phyloP scores from a whole-genome alignment of 2,888 invertebrate genomes.

The Lypha dubia region DNA sequence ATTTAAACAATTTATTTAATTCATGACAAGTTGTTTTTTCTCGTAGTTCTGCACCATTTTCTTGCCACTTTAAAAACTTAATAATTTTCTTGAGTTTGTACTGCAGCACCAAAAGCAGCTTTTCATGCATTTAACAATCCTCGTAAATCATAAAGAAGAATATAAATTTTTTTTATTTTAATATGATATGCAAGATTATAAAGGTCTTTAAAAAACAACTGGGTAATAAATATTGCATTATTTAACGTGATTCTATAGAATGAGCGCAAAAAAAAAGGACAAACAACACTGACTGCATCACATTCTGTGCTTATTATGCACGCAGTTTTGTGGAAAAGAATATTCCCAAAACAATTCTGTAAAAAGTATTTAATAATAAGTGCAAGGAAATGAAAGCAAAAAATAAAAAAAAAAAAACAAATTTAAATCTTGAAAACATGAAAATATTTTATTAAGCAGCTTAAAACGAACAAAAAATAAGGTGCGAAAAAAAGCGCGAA shows the following conservation, averaged over 20 bases:
- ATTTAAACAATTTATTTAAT: slow-evolving; percentile 12
- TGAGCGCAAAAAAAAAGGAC: background rate
- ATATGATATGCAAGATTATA: slow-evolving; percentile 22
- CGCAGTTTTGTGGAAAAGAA: background rate
- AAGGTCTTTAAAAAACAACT: slow-evolving; percentile 31
- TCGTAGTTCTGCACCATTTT: background rate
- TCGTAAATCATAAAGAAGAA: slow-evolving; percentile 58
- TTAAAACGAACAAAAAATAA: background rate
- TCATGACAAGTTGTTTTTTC: slow-evolving; percentile 19
- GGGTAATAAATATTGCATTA: slow-evolving; percentile 39
- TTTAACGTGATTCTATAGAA: slow-evolving; percentile 3
- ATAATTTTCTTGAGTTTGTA: background rate
- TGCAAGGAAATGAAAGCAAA: background rate
- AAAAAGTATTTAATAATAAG: background rate
- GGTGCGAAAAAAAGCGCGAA: too few species aligned
- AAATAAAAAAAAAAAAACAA: background rate
- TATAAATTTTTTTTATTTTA: slow-evolving; percentile 39
- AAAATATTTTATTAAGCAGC: background rate
- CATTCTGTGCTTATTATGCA: background rate
- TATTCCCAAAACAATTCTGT: slow-evolving; percentile 32
- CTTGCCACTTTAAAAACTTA: slow-evolving; percentile 5
- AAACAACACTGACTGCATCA: background rate
- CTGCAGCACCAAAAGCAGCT: background rate
- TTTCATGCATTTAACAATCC: slow-evolving; percentile 40
- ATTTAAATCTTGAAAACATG: background rate